Conservation (phyloP, 2,113 vertebrate genomes). For the Macrotus californicus region DNA sequence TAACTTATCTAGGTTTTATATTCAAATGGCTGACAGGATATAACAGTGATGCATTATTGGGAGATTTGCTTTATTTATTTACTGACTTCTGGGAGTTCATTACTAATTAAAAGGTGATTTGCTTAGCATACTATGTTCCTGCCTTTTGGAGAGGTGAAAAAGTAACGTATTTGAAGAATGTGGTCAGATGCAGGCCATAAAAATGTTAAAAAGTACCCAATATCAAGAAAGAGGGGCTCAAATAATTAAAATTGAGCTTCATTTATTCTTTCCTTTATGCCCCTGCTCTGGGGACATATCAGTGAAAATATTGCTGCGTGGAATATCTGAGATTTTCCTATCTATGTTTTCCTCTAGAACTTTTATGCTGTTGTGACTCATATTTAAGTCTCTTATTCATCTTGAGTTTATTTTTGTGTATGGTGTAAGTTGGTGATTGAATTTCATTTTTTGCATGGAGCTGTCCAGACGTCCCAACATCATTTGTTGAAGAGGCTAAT, state of each 20-base stretch:
- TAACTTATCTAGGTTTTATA: neutral
- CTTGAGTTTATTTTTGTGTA: too few relatives aligned
- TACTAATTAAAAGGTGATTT: neutral
- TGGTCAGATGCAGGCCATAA: neutral
- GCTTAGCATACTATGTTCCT: neutral
- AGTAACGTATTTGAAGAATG: neutral
- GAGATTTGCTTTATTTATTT: conserved; percentile 22
- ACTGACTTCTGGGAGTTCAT: neutral
- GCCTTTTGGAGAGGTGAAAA: neutral
- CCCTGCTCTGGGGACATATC: too few relatives aligned
- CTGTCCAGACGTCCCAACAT: too few relatives aligned
- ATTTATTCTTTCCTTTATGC: neutral
- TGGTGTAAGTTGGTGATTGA: too few relatives aligned
- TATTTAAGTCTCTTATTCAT: too few relatives aligned
- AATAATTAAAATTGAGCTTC: neutral
- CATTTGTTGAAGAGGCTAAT: too few relatives aligned
- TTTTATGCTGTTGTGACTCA: too few relatives aligned
- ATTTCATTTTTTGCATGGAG: too few relatives aligned
- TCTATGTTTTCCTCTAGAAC: too few relatives aligned
- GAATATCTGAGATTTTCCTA: too few relatives aligned
- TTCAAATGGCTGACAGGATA: neutral
- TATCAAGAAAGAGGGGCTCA: neutral
- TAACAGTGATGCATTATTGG: neutral
- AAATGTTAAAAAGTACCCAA: neutral
- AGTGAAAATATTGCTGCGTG: too few relatives aligned